Percentiles rank a stretch among this genome's conserved stretches.
These are phyloP conservation scores for Cephus nigrinus DNA, from an alignment of 2,888 invertebrate genomes.

Conservation along the genomic window DNA sequence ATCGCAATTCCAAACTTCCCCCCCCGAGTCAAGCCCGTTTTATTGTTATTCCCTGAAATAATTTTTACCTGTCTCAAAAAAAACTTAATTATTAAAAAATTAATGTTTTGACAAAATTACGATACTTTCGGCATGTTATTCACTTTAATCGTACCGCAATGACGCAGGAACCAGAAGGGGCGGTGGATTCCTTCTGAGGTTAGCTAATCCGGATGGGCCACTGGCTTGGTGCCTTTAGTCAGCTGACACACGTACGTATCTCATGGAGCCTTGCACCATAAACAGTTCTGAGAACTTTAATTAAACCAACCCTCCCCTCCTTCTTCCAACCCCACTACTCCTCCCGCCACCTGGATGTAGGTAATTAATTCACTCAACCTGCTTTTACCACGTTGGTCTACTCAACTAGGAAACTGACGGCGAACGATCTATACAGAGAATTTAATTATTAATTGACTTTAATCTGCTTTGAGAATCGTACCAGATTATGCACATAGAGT, in stretches of 20 bases:
- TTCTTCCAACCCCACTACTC: neutral
- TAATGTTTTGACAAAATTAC: neutral
- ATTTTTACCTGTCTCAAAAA: neutral
- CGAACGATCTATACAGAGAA: neutral
- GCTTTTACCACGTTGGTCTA: slow-evolving; percentile 1
- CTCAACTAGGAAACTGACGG: neutral
- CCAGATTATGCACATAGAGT: neutral
- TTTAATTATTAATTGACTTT: slow-evolving; percentile 1
- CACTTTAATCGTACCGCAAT: neutral
- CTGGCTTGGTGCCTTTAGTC: neutral
- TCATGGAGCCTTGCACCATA: slow-evolving; percentile 29
- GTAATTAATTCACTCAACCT: slow-evolving; percentile 41
- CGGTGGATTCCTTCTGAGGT: neutral
- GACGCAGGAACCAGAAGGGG: neutral
- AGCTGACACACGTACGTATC: slow-evolving; percentile 19
- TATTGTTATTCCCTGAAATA: neutral
- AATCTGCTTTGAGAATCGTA: neutral
- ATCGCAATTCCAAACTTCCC: neutral
- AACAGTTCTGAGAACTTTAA: slow-evolving; percentile 47
- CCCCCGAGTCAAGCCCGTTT: neutral
- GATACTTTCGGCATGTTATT: neutral
- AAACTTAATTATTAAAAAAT: neutral
- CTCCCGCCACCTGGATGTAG: slow-evolving; percentile 35
- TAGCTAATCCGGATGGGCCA: neutral
- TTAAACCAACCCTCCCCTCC: slow-evolving; percentile 30